Base-by-base conservation (phyloP, 2,797 vertebrate genomes). In the Takifugu ocellatus region DNA sequence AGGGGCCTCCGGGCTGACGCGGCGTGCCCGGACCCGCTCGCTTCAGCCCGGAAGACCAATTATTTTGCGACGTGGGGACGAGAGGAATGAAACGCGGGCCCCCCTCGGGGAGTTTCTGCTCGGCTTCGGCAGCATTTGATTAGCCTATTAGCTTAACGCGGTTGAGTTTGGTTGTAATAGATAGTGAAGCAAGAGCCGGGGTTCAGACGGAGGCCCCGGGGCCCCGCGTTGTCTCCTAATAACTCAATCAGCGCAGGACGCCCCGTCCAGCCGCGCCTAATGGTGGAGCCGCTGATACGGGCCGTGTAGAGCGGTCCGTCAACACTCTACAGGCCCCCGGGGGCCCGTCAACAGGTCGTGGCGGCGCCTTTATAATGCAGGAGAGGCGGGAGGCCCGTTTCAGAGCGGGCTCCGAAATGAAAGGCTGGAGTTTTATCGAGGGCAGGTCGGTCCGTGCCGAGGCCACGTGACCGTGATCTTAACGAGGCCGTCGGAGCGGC, bases 341-440 rank as follows among this genome's bases (percentile, higher is more conserved):
- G 72, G 61, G 63, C 39, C 10, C 57, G 72, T 78, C 85, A 85
- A 85, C 84, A 84, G 58, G 84, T 81, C 62, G 72, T 82, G 76
- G 79, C 82, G 73, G 63, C 10, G 54, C 58, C 71, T 85, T 82
- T 83, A 84, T 83, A 74, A 82, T 85, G 74, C 70, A 79, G 70
- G 75, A 72, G 49, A 25, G 62, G 54, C 21, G 48, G 27, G 27
- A 14, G 56, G 46, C 68, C 43, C 61, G 17, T 0, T 16, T 10
- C 5, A 26, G 33, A 56, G 68, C 50, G 51, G 68, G 52, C 45
- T 59, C 51, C 27, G 53, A 70, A 79, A 78, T 71, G 77, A 82
- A 79, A 74, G 70, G 73, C 75, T 33, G 55, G 10, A 54, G 43
- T 63, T 75, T 73, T 33, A 63, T 72, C 68, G 45, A 64, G 70